phyloP scores from a whole-genome alignment of 2,113 vertebrate genomes.

The Seriola aureovittata region DNA sequence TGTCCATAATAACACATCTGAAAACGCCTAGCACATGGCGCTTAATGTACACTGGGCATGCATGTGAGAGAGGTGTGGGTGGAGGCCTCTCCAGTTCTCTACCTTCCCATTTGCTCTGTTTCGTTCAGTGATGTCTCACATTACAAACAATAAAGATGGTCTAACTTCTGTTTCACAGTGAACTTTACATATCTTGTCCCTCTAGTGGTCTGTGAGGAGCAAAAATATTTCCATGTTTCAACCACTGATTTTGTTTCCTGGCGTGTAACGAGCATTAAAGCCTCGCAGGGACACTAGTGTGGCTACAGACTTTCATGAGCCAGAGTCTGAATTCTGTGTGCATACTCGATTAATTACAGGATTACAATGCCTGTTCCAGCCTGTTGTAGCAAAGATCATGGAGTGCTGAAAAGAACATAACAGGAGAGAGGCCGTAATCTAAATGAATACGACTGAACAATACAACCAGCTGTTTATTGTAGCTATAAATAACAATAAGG shows the following conservation, averaged over 20 bases:
- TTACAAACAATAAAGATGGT: not conserved
- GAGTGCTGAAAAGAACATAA: slow-evolving; percentile 34
- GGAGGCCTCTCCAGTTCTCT: not conserved
- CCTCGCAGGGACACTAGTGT: slow-evolving; percentile 12
- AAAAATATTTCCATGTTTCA: slow-evolving; percentile 21
- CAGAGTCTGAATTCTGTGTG: slow-evolving; percentile 52
- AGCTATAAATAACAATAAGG: slow-evolving; percentile 37
- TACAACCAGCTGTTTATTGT: slow-evolving; percentile 32
- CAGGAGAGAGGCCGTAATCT: slow-evolving; percentile 25
- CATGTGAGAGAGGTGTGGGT: slow-evolving; percentile 25
- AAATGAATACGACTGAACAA: slow-evolving; percentile 32
- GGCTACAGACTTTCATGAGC: slow-evolving; percentile 52
- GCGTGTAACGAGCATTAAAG: slow-evolving; percentile 34
- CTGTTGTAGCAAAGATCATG: slow-evolving; percentile 39
- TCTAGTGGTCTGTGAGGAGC: not conserved
- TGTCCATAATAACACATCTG: too few relatives aligned
- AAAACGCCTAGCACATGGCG: too few relatives aligned
- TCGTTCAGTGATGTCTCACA: not conserved
- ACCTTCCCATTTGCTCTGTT: not conserved
- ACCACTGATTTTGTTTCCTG: not conserved
- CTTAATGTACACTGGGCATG: too few relatives aligned
- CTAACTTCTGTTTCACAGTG: not conserved
- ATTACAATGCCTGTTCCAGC: slow-evolving; percentile 52
- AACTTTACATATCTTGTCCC: not conserved
- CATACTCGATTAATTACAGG: slow-evolving; percentile 57